These are phyloP conservation scores for Cairina moschata DNA, from an alignment of 2,113 vertebrate species.

Conservation along the genomic window DNA sequence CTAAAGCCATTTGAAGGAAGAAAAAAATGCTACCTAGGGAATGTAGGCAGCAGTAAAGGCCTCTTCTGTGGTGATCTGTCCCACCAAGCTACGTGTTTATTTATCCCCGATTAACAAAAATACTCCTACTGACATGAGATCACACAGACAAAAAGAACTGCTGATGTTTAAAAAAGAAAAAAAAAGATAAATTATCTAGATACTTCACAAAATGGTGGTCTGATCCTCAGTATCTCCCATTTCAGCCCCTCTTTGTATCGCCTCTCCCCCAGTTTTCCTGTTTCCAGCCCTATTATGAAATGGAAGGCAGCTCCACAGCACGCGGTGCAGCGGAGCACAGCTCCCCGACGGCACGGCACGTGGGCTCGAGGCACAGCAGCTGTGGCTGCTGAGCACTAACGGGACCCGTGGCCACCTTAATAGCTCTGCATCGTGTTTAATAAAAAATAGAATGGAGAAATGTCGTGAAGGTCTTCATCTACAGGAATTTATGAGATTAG, in stretches of 20 bases:
- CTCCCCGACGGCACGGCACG: rapidly evolving
- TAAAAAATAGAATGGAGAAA: neutral
- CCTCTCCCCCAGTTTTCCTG: neutral
- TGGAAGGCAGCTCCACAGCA: rapidly evolving
- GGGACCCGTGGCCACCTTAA: rapidly evolving
- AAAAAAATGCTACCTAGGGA: neutral
- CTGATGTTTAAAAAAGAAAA: neutral
- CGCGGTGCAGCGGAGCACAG: too few relatives aligned
- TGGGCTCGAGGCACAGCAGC: neutral
- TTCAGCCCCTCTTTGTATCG: neutral
- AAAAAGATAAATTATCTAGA: neutral
- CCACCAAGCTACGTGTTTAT: neutral
- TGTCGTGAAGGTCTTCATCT: neutral
- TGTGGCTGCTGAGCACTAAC: rapidly evolving
- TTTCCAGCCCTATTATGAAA: rapidly evolving
- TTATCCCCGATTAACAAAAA: neutral
- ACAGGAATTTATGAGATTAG: too few relatives aligned
- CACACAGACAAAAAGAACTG: neutral
- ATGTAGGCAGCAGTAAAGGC: neutral
- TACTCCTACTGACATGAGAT: neutral
- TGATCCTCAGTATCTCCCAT: neutral
- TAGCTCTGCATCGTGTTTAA: neutral
- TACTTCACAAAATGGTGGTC: neutral
- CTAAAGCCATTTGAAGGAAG: neutral
- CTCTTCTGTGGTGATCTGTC: neutral